A percentile compares a stretch with the other conserved stretches of the same genome.
Evolutionary conservation across 2,113 vertebrate genomes (phyloP).

Genomic region (Pomatostomus ruficeps): DNA sequence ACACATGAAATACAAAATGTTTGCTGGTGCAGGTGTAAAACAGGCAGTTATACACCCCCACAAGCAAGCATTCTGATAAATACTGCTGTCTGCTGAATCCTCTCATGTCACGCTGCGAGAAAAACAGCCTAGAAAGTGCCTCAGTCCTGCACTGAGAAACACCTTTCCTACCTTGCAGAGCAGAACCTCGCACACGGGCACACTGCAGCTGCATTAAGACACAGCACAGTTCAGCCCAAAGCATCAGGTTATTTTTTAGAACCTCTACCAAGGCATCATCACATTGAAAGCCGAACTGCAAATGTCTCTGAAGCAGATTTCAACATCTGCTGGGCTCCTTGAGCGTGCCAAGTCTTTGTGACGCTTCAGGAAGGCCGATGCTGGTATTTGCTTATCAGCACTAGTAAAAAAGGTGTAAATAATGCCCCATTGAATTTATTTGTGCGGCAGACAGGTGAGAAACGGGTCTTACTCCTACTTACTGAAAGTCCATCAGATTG

Average conservation of each 20-base stretch:
- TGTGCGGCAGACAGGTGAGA: background rate
- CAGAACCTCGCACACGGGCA: background rate
- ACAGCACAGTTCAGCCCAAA: background rate
- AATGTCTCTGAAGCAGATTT: background rate
- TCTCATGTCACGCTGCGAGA: background rate
- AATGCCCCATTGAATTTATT: background rate
- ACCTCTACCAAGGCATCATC: background rate
- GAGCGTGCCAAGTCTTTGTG: fast-evolving
- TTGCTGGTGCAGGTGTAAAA: background rate
- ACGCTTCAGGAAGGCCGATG: background rate
- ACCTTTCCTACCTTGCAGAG: background rate
- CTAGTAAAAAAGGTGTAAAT: background rate
- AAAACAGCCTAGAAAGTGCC: background rate
- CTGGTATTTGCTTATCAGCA: background rate
- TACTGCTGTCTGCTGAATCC: background rate
- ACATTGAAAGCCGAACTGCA: background rate
- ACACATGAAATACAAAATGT: background rate
- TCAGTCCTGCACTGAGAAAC: background rate
- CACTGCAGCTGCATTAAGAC: background rate
- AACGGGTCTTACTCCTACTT: background rate
- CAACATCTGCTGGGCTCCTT: background rate
- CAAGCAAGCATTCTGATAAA: background rate
- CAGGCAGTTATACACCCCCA: background rate
- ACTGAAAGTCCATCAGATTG: slow-evolving; percentile 12
- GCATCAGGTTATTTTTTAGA: background rate